Conservation (phyloP, 37 sponge, comb jelly and placozoan species). For the Ianthella basta region DNA sequence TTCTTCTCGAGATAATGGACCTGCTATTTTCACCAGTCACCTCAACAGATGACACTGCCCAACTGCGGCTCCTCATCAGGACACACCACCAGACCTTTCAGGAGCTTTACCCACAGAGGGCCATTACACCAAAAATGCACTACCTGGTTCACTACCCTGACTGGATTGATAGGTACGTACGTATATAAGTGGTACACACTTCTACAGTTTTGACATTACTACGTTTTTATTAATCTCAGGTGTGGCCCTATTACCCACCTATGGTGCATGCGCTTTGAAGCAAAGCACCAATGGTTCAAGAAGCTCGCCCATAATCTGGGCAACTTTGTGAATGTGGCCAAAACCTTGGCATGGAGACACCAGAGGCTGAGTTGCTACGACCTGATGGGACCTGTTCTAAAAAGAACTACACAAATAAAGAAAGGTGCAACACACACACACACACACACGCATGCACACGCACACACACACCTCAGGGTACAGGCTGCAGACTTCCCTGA, state of each 20-base stretch:
- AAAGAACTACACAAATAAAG: background rate
- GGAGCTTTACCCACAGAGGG: background rate
- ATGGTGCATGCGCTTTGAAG: conserved; percentile 35
- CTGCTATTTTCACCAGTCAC: conserved; percentile 58
- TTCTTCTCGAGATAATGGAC: conserved; percentile 60
- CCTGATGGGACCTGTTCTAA: background rate
- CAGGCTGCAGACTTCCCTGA: conserved; percentile 82
- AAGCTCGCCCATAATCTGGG: conserved; percentile 19
- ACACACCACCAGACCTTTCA: conserved; percentile 8
- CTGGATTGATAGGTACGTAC: background rate
- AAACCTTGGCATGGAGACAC: conserved; percentile 6
- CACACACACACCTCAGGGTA: conserved; percentile 71
- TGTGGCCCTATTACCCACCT: background rate
- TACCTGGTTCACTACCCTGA: conserved; percentile 18
- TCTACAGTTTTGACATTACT: background rate
- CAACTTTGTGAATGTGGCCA: conserved; percentile 6
- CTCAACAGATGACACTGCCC: conserved; percentile 31
- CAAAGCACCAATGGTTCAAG: conserved; percentile 20
- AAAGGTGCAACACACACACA: too few species aligned
- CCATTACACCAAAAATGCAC: conserved; percentile 25
- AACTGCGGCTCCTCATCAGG: conserved; percentile 22
- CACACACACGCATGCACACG: background rate
- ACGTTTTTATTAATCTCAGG: background rate
- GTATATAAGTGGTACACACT: background rate
- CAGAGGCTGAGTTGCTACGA: conserved; percentile 1